These are phyloP conservation scores for Ferdinandea cuprea DNA, from an alignment of 2,888 invertebrate species.

Conservation along the genomic window DNA sequence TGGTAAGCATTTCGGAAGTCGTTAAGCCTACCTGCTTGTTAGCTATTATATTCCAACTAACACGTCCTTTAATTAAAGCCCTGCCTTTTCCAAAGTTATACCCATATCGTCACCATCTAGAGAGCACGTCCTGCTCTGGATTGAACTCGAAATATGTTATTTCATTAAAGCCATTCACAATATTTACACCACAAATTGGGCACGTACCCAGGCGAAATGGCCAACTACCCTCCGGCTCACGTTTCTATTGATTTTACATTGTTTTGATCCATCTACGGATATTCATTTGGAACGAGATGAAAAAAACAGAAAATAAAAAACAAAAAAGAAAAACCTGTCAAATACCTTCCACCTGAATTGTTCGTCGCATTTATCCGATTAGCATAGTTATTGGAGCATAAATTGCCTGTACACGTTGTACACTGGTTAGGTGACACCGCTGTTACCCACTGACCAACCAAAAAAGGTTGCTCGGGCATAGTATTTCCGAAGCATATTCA, in stretches of 20 bases:
- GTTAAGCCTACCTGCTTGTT: too few species aligned
- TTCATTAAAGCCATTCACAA: constrained; percentile 10
- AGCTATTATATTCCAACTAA: too few species aligned
- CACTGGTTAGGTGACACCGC: background rate
- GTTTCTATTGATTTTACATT: constrained; percentile 29
- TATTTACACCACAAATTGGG: constrained; percentile 17
- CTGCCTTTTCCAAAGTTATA: background rate
- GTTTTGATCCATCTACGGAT: constrained; percentile 8
- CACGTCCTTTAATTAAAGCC: too few species aligned
- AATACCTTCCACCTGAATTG: constrained; percentile 50
- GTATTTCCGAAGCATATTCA: constrained; percentile 22
- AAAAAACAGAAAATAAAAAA: too few species aligned
- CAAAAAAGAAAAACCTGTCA: constrained; percentile 29
- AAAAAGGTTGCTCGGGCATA: constrained; percentile 7
- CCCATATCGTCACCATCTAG: background rate
- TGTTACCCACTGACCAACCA: constrained; percentile 16
- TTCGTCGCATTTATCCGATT: constrained; percentile 60
- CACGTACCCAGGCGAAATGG: constrained; percentile 4
- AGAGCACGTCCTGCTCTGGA: constrained; percentile 15
- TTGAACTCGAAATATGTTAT: constrained; percentile 11
- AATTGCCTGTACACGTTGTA: constrained; percentile 37
- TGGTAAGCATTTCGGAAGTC: too few species aligned
- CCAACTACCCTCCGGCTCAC: background rate
- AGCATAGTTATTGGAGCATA: constrained; percentile 69
- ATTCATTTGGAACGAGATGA: background rate